A percentile compares a stretch with the other conserved stretches of the same genome.
phyloP scores from a whole-genome alignment of 2,888 invertebrate genomes.

The Leucophenga montana region DNA sequence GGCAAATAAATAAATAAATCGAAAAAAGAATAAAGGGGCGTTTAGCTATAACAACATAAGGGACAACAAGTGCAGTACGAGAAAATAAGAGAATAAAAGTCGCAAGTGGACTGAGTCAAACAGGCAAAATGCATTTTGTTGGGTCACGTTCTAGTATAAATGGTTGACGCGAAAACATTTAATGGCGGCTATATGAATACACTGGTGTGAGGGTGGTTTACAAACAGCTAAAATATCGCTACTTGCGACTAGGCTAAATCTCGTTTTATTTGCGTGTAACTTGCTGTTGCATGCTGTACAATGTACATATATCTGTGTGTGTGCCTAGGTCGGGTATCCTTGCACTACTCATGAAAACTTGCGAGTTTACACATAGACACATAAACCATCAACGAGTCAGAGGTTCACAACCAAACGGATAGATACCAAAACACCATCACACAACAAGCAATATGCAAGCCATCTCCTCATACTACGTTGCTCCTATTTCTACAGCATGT shows the following conservation, averaged over 20 bases:
- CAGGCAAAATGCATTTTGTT: conserved; percentile 62
- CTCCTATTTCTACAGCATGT: conserved; percentile 39
- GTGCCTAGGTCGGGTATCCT: conserved; percentile 32
- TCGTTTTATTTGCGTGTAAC: not conserved
- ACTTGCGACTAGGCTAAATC: conserved; percentile 1
- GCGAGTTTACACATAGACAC: conserved; percentile 45
- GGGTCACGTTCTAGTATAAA: conserved; percentile 49
- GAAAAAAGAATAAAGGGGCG: not conserved
- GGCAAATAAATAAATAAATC: conserved; percentile 7
- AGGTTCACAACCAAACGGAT: conserved; percentile 41
- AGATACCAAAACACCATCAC: conserved; percentile 42
- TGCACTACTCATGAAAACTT: conserved; percentile 56
- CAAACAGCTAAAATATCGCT: conserved; percentile 10
- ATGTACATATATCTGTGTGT: conserved; percentile 59
- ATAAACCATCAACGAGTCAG: conserved; percentile 5
- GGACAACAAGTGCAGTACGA: conserved; percentile 14
- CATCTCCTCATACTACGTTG: too few species aligned
- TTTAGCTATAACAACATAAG: conserved; percentile 3
- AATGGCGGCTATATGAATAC: conserved; percentile 39
- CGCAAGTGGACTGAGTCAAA: not conserved
- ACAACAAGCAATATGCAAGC: conserved; percentile 36
- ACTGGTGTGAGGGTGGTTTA: conserved; percentile 42
- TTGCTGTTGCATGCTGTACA: not conserved
- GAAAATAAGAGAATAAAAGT: not conserved
- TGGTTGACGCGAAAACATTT: too few species aligned